Evolutionary conservation across 1,140 invertebrate genomes (phyloP).

Genomic region (Ceratosolen fusciceps): DNA sequence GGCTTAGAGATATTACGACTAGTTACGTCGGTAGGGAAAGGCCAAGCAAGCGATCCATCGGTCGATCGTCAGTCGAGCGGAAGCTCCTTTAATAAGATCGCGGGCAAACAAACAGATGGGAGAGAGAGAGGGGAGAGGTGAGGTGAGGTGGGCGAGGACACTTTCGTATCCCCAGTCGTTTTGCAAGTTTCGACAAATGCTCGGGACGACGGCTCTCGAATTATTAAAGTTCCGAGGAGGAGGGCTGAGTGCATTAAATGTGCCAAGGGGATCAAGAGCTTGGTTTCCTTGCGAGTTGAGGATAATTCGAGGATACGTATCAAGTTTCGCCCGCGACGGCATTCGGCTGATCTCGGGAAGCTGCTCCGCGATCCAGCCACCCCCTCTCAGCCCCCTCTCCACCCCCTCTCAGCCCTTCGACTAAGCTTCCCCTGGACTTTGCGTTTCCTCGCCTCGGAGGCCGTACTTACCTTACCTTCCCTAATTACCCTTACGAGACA

Average conservation of each 20-base stretch:
- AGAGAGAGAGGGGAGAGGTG: too few species aligned
- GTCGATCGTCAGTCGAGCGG: too few species aligned
- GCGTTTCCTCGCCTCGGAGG: conserved; percentile 7
- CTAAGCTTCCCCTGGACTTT: conserved; percentile 16
- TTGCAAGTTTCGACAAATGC: conserved; percentile 42
- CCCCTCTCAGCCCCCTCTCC: not conserved
- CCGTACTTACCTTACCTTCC: conserved; percentile 36
- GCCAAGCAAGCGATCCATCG: too few species aligned
- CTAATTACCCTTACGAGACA: conserved; percentile 36
- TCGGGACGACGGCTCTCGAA: conserved; percentile 31
- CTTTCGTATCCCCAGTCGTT: conserved; percentile 14
- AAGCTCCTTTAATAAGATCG: too few species aligned
- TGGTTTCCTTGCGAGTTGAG: conserved; percentile 10
- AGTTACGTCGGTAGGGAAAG: too few species aligned
- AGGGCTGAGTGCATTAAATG: conserved; percentile 17
- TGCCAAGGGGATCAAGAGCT: not conserved
- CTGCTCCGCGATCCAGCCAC: not conserved
- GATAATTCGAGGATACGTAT: conserved; percentile 48
- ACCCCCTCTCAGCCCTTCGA: not conserved
- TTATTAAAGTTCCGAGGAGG: conserved; percentile 20
- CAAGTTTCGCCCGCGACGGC: conserved; percentile 28
- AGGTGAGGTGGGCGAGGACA: too few species aligned
- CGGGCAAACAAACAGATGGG: too few species aligned
- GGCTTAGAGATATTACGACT: too few species aligned
- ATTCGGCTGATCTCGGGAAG: not conserved